A percentile compares a stretch with the other conserved stretches of the same genome.
Conservation (phyloP, 2,113 vertebrate genomes). For the Malurus cyaneus region DNA sequence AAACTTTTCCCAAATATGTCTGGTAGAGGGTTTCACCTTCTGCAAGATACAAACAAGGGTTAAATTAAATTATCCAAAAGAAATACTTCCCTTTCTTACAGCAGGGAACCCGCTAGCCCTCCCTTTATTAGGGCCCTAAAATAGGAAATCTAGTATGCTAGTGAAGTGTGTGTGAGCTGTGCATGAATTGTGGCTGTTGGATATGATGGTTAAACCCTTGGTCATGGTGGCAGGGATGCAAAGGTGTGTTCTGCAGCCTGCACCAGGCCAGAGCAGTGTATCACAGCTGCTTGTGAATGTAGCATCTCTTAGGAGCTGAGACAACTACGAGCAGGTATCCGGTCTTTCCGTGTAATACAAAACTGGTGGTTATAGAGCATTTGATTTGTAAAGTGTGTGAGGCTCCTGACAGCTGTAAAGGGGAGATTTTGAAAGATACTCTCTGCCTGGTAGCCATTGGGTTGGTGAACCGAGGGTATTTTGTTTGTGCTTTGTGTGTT, state of each 20-base stretch:
- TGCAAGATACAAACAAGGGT: neutral
- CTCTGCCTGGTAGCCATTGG: neutral
- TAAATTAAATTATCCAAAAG: neutral
- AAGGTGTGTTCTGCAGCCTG: neutral
- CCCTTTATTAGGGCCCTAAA: neutral
- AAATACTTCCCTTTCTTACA: neutral
- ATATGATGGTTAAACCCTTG: neutral
- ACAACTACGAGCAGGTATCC: neutral
- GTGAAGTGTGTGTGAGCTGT: neutral
- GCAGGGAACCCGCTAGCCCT: neutral
- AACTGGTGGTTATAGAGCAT: neutral
- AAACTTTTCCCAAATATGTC: neutral
- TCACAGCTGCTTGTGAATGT: neutral
- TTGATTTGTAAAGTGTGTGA: neutral
- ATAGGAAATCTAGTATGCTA: neutral
- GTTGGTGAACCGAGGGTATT: neutral
- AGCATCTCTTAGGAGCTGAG: neutral
- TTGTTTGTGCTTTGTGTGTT: neutral
- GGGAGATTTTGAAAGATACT: neutral
- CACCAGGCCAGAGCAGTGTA: rapidly evolving
- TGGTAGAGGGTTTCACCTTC: neutral
- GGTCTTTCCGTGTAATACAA: neutral
- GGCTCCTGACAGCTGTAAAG: neutral
- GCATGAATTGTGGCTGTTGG: neutral
- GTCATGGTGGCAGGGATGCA: rapidly evolving